Conservation (phyloP, 2,797 vertebrate species). For the Ctenosaura bakeri region DNA sequence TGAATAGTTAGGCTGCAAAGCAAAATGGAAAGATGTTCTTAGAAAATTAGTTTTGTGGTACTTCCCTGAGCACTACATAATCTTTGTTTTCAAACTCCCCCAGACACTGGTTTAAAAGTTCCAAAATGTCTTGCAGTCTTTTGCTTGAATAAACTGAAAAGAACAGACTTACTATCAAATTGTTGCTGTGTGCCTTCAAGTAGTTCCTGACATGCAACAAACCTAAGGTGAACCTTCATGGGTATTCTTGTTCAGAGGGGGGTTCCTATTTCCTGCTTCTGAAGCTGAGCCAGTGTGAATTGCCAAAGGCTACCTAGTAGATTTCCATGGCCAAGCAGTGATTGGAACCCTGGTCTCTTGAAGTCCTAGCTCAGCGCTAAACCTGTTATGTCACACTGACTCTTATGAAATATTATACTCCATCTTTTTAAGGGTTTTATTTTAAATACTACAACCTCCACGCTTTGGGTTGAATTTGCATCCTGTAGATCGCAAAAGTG, state of each 20-base stretch:
- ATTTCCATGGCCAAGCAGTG: too few relatives aligned
- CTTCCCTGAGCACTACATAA: not conserved
- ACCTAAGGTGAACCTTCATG: too few relatives aligned
- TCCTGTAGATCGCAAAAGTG: not conserved
- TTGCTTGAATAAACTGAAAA: not conserved
- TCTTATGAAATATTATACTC: not conserved
- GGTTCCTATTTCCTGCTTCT: too few relatives aligned
- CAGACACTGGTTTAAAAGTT: not conserved
- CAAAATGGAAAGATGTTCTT: not conserved
- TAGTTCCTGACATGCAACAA: too few relatives aligned
- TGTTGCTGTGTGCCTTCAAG: too few relatives aligned
- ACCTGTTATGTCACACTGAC: too few relatives aligned
- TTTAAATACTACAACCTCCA: not conserved
- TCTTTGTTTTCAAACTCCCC: not conserved
- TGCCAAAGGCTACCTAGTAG: too few relatives aligned
- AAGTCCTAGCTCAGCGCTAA: too few relatives aligned
- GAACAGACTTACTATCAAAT: not conserved
- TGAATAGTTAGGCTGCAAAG: too few relatives aligned
- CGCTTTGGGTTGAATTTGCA: not conserved
- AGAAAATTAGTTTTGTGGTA: not conserved
- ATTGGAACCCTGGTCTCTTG: not conserved
- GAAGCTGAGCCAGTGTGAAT: too few relatives aligned
- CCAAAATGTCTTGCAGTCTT: not conserved
- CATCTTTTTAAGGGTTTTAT: not conserved
- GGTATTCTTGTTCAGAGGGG: too few relatives aligned